Evolutionary conservation across 2,888 invertebrate genomes (phyloP).

Genomic region (Bombyx huttoni): DNA sequence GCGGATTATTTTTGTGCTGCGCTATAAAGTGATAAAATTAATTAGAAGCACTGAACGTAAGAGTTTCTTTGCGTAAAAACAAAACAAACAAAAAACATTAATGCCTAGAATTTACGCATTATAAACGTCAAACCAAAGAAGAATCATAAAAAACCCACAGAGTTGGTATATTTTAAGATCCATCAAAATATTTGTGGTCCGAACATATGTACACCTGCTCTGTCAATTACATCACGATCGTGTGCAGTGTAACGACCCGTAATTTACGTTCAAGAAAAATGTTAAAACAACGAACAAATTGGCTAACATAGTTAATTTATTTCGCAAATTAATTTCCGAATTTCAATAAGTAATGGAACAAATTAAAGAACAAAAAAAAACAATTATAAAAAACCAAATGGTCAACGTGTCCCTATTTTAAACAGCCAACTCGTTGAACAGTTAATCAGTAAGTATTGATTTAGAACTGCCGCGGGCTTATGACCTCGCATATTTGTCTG

Average conservation of each 20-base stretch:
- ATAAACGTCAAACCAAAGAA: not conserved
- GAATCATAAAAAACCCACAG: not conserved
- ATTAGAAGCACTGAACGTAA: too few relatives aligned
- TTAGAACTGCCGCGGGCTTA: constrained; percentile 26
- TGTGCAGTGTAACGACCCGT: not conserved
- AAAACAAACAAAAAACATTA: too few relatives aligned
- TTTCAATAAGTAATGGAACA: not conserved
- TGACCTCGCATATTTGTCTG: constrained; percentile 35
- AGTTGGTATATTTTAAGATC: not conserved
- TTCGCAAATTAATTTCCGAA: too few relatives aligned
- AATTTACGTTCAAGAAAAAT: not conserved
- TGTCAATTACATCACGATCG: not conserved
- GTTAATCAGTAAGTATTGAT: constrained; percentile 11
- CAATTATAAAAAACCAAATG: not conserved
- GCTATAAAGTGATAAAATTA: too few relatives aligned
- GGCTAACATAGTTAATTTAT: too few relatives aligned
- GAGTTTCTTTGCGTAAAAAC: too few relatives aligned
- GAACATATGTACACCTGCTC: not conserved
- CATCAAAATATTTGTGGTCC: not conserved
- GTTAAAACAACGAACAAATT: too few relatives aligned
- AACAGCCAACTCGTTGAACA: constrained; percentile 1
- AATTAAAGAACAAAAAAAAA: not conserved
- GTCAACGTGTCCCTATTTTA: not conserved
- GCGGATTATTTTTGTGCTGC: not conserved
- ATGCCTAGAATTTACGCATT: not conserved